Conservation (phyloP, 2,113 vertebrate genomes). For the Centropristis striata region DNA sequence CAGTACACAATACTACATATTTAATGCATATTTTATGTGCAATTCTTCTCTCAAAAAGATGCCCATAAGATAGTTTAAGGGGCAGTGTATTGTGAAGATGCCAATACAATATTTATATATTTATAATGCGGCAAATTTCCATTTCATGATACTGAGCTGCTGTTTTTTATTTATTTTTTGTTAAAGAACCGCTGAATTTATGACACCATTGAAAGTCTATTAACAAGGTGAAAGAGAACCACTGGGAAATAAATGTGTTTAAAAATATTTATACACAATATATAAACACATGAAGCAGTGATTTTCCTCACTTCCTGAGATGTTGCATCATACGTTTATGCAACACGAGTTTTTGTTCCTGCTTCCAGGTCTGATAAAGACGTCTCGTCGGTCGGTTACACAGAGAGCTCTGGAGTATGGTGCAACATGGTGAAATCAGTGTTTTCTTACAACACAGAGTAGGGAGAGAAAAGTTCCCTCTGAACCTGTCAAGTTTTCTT, state of each 20-base stretch:
- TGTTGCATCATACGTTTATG: slow-evolving; percentile 21
- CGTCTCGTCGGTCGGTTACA: slow-evolving; percentile 1
- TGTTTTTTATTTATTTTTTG: no score
- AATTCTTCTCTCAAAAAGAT: no score
- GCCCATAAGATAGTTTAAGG: no score
- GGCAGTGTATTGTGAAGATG: no score
- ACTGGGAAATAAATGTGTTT: background rate
- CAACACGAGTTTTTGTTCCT: slow-evolving; percentile 23
- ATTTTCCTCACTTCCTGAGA: slow-evolving; percentile 15
- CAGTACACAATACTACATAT: no score
- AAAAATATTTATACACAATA: background rate
- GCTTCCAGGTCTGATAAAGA: slow-evolving; percentile 32
- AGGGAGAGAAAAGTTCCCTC: slow-evolving; percentile 5
- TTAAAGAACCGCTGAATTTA: background rate
- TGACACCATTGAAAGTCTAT: background rate
- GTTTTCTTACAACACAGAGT: slow-evolving; percentile 23
- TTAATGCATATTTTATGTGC: no score
- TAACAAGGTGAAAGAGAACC: background rate
- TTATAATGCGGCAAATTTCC: no score
- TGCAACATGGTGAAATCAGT: slow-evolving; percentile 53
- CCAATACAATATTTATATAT: no score
- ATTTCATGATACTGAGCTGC: no score
- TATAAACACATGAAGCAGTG: no score
- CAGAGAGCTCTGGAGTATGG: slow-evolving; percentile 7
- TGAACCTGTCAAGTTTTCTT: background rate